Base-by-base conservation (phyloP, 2,888 invertebrate genomes). In the Drosophila histrio region DNA sequence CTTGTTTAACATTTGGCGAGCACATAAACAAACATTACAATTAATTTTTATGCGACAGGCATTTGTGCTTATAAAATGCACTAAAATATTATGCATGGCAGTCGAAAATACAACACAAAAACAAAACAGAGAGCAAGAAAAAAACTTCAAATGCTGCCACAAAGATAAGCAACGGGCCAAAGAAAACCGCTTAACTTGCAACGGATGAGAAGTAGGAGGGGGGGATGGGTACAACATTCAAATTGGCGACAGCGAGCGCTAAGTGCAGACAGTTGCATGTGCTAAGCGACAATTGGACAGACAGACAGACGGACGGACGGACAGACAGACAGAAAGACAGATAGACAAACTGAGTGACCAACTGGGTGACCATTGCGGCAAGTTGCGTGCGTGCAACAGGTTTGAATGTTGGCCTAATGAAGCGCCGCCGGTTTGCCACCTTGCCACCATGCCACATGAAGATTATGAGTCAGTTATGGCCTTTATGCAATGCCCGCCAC, bases 1-100 rank as follows among this genome's bases (percentile, higher is more conserved):
- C 79, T 68, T 65, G 78, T 63, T 77, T 69, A 72, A 72, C 77
- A 70, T 58, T 73, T 74, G 39, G 71, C 64, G 78, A 77, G 70
- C 84, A 69, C 85, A 81, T 88, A 87, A 89, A 89, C 81, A 88
- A 85, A 83, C 78, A 81, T 89, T 78, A 87, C 87, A 88, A 89
- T 88, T 88, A 86, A 84, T 72, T 82, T 87, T 85, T 85, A 87
- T 85, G 82, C 77, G 87, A 83, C 87, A 84, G 85, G 75, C 84
- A 86, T 86, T 83, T 83, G 79, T 75, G 84, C 79, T 86, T 86
- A 86, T 86, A 83, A 83, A 86, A 69, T 86, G 65, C 46, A 72
- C 74, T 74, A 81, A 83, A 84, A 81, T 86, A 86, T 80, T 86
- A 75, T 68, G 66, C 76, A 39, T 53, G 39, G 47, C 70, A 54